phyloP scores from a whole-genome alignment of 2,113 vertebrate species.

The Coptodon bakossiorum region DNA sequence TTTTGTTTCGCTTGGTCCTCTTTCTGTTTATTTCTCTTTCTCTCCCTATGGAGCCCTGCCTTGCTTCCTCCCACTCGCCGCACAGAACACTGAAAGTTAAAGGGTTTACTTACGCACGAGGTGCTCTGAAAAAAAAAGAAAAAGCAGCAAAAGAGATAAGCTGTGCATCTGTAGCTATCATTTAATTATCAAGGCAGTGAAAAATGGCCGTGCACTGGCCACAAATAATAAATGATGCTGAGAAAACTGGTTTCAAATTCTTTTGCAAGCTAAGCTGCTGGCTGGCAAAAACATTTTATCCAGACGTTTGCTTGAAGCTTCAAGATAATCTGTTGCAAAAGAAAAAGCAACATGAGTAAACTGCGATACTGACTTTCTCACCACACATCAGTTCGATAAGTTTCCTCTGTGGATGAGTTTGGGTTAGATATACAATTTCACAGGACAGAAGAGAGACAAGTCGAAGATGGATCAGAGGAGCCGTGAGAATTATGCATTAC shows the following conservation, averaged over 20 bases:
- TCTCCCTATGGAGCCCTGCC: not conserved
- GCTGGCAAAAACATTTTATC: not conserved
- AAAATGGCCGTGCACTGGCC: conserved; percentile 24
- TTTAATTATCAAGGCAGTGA: conserved; percentile 17
- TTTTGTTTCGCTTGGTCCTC: not conserved
- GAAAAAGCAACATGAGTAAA: not conserved
- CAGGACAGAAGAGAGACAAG: not conserved
- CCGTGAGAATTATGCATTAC: not conserved
- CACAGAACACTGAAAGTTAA: not conserved
- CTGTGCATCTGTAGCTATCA: conserved; percentile 14
- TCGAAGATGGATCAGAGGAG: not conserved
- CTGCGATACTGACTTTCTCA: not conserved
- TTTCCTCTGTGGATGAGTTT: not conserved
- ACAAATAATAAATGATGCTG: conserved; percentile 6
- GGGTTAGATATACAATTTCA: not conserved
- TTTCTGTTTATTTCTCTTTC: not conserved
- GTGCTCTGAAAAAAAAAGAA: not conserved
- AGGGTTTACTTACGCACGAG: not conserved
- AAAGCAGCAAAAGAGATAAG: conserved; percentile 1
- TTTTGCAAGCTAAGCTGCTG: not conserved
- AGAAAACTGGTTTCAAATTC: conserved; percentile 1
- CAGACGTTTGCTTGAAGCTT: not conserved
- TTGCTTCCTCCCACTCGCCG: not conserved
- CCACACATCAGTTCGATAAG: not conserved
- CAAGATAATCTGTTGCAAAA: not conserved